Evolutionary conservation across 2,113 vertebrate species (phyloP).

Genomic region (Bubo blakistoni): DNA sequence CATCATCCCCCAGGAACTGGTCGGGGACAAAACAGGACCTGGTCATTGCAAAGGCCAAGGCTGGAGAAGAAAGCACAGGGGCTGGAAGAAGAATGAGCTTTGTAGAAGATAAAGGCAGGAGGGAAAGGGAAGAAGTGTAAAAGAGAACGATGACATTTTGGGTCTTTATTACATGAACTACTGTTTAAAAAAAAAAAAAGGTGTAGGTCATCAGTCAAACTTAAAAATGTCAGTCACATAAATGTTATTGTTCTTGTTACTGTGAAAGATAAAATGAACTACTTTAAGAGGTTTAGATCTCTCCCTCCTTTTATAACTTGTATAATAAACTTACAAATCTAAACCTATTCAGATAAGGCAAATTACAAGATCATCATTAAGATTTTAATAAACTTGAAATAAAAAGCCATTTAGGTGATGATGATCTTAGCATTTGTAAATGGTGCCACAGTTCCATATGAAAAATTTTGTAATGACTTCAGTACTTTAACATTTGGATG

Average conservation of each 20-base stretch:
- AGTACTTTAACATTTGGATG: background rate
- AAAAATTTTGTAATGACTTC: background rate
- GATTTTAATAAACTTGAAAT: background rate
- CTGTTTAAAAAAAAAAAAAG: background rate
- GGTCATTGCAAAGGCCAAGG: background rate
- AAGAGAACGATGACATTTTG: background rate
- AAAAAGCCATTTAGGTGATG: background rate
- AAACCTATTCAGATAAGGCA: background rate
- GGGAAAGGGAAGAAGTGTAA: background rate
- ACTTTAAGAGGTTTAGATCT: background rate
- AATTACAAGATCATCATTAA: background rate
- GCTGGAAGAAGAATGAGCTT: background rate
- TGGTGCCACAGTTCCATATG: background rate
- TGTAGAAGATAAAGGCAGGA: background rate
- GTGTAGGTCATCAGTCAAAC: background rate
- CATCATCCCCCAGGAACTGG: background rate
- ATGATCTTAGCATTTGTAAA: background rate
- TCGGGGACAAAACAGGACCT: background rate
- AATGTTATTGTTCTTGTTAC: background rate
- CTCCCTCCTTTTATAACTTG: background rate
- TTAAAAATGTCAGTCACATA: background rate
- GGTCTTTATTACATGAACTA: background rate
- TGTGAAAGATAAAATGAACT: background rate
- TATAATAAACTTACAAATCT: too few species aligned
- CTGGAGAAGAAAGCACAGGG: background rate